Base-by-base conservation (phyloP, 1,140 invertebrate genomes). In the Anagrus nilaparvatae region DNA sequence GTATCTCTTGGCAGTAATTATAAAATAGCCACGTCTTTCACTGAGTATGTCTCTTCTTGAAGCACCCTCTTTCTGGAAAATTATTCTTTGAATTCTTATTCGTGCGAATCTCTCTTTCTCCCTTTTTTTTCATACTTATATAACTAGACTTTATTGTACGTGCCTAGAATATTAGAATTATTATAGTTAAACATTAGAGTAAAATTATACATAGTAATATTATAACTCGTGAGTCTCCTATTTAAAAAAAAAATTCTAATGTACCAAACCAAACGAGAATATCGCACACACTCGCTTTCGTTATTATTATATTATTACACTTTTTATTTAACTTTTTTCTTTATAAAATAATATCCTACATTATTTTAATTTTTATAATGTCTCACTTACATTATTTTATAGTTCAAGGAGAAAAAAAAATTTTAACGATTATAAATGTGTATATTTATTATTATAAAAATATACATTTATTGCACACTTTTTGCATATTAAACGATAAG, bases 51-150 rank as follows among this genome's bases (percentile, higher is more conserved):
- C n/a, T 8, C 29, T 14, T n/a, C 29, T 10, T 14, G 29, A 13
- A 30, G 29, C 6, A 5, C 12, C 5, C 5, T 10, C 40, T 6
- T 6, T 18, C 17, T 24, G 30, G 46, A 19, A 51, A 55, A 55
- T 55, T 55, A 55, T 55, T 55, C 54, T 44, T n/a, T 16, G 44
- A 55, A 55, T 55, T 53, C 51, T 55, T 52, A 55, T 53, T 51
- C 47, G 46, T 46, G 51, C 51, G 41, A 43, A 42, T 51, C 44
- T 43, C 46, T 46, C 43, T 50, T 52, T 48, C n/a, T n/a, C n/a
- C n/a, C n/a, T n/a, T n/a, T n/a, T n/a, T n/a, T n/a, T n/a, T n/a
- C n/a, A n/a, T n/a, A n/a, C n/a, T n/a, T n/a, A n/a, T n/a, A n/a
- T n/a, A n/a, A 51, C 50, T 43, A 42, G 53, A 53, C 49, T 50